Evolutionary conservation across 2,797 vertebrate species (phyloP).

Genomic region (Pyrocephalus nanus): DNA sequence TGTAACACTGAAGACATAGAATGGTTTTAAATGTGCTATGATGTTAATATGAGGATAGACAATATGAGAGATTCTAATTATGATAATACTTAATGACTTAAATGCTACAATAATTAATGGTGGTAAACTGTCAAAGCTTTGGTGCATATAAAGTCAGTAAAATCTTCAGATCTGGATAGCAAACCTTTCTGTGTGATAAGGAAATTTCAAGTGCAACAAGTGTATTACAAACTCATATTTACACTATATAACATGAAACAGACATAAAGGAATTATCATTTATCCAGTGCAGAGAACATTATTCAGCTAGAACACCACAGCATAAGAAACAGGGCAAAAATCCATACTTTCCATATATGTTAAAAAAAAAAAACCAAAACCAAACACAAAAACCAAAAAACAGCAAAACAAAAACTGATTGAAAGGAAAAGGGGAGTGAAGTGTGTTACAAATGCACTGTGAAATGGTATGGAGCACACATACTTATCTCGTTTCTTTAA

Average conservation of each 20-base stretch:
- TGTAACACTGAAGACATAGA: conserved; percentile 42
- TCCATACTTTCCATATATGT: neutral
- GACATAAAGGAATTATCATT: conserved; percentile 9
- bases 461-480: conserved; percentile 38
- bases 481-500: neutral
- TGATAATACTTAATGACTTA: neutral
- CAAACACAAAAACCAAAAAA: neutral
- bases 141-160: conserved; percentile 43
- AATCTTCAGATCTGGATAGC: conserved; percentile 9
- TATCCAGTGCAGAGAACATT: conserved; percentile 28
- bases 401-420: neutral
- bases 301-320: conserved; percentile 42
- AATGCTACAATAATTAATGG: conserved; percentile 40
- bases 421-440: conserved; percentile 34
- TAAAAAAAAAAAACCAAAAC: neutral
- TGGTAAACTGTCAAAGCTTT: conserved; percentile 55
- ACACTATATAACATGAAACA: conserved; percentile 49
- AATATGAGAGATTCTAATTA: neutral
- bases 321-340: neutral
- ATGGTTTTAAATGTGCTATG: neutral
- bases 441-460: conserved; percentile 3
- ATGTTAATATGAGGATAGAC: neutral
- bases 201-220: conserved; percentile 46
- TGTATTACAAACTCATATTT: conserved; percentile 30
- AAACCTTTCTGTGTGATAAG: conserved; percentile 25